Base-by-base conservation (phyloP, 1,140 invertebrate species). In the Bombus pyrosoma region DNA sequence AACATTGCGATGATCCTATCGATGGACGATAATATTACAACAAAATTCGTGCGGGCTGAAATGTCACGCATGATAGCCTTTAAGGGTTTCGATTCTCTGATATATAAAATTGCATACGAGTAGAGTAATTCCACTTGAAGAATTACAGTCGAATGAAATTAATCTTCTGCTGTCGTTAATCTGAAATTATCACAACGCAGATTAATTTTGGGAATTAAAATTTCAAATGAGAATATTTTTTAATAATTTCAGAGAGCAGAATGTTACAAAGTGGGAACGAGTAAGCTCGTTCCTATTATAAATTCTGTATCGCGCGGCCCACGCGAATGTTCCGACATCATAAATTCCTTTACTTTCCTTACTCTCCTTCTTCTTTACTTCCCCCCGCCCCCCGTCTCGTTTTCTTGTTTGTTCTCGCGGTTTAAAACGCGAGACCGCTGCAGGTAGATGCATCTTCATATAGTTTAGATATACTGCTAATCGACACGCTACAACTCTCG, bases 401-500 rank as follows among this genome's bases (percentile, higher is more conserved):
- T 74, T 75, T 53, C 73, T 74, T 34, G 73, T 82, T 75, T 62
- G 47, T 81, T 85, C 73, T 75, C 73, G 69, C 32, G 66, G 4
- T 71, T 74, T 32, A 32, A 74, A 75, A n/a, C 62, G 78, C 75
- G 32, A 37, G 41, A 89, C 57, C 64, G 8, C 43, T 62, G 69
- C 43, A 47, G 53, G n/a, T 76, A 41, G 37, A 76, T 83, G 59
- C 59, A 59, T 39, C 79, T 86, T 80, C 71, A 22, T 75, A 73
- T 78, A 79, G 85, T 82, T 87, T 68, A 78, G 74, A 80, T 66
- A 86, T 74, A 22, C 15, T 37, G 47, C 82, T 89, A 87, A 77
- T 79, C 77, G 77, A 86, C 74, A 84, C 71, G 77, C 73, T 88
- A 86, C 71, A 62, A 91, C 92, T 93, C 93, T 92, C 83, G 93